Evolutionary conservation across 2,888 invertebrate species (phyloP), one percentile per base, ranked within the genome.

Genomic region (Synergus laeviventris): DNA sequence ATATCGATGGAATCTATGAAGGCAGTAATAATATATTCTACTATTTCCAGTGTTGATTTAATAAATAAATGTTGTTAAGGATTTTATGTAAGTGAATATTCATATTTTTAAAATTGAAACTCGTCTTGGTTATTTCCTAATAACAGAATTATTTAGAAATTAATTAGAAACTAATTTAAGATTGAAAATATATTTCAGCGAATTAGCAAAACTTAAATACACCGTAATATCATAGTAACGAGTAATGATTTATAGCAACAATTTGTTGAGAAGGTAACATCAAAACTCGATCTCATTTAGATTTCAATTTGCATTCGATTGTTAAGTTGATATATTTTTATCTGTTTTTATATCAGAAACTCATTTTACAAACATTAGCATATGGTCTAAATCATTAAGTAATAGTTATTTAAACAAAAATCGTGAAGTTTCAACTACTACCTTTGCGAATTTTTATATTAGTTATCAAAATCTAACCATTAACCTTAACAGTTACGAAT

Each of bases 91-190:
- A 31, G 31, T 49, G n/a, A 70, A 70, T 70, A 70, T 49, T 49
- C 49, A 70, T 70, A 70, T 70, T 70, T 70, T 70, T 49, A 70
- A 31, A 70, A 70, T n/a, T 39, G 39, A 66, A 24, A 45, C 14
- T 24, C 12, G 14, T 64, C n/a, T 9, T 54, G n/a, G 7, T 54
- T 2, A 54, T 54, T 54, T 18, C 49, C 49, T 9, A 54, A 9
- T 18, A 54, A 9, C n/a, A 0, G 9, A 54, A 54, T 49, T n/a
- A 18, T 18, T 54, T 9, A 42, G 16, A n/a, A 59, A 14, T 5
- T 24, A 24, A 24, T 14, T 24, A 59, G 4, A 24, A 9, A 11
- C 24, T 70, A n/a, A 54, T 70, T 70, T 70, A n/a, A 16, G 54
- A 49, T 49, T 12, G 16, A 70, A 70, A 70, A 70, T 49, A 70